Percentiles rank a stretch among this genome's conserved stretches.
Conservation (phyloP, 1,140 invertebrate genomes). For the Scaptomyza pallida region DNA sequence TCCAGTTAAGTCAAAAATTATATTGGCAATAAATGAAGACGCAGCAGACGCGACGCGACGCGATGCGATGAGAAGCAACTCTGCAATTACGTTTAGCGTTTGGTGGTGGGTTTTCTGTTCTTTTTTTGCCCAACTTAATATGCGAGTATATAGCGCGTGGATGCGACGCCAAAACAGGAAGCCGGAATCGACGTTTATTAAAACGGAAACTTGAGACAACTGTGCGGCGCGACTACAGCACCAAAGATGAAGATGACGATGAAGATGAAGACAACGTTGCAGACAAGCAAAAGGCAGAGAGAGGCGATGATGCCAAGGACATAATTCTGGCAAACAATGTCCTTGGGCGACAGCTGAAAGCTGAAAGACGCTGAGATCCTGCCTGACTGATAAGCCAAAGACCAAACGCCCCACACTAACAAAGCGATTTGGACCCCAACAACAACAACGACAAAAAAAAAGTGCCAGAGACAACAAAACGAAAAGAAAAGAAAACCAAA, state of each 20-base stretch:
- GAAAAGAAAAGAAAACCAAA: not conserved
- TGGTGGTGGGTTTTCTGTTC: constrained; percentile 19
- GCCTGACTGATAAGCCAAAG: constrained; percentile 32
- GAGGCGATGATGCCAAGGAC: constrained; percentile 28
- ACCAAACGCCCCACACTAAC: not conserved
- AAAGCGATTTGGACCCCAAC: not conserved
- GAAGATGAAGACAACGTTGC: not conserved
- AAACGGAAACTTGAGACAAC: constrained; percentile 81
- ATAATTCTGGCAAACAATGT: constrained; percentile 69
- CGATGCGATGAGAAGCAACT: constrained; percentile 12
- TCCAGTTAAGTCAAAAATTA: constrained; percentile 77
- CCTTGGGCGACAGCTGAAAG: constrained; percentile 46
- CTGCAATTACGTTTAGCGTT: constrained; percentile 55
- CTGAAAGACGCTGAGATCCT: constrained; percentile 18
- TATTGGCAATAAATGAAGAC: constrained; percentile 81
- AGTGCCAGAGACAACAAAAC: not conserved
- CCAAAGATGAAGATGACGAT: constrained; percentile 5
- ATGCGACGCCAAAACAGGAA: constrained; percentile 75
- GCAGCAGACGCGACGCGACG: constrained; percentile 42
- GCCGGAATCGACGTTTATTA: constrained; percentile 82
- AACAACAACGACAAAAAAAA: not conserved
- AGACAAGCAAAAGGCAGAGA: not conserved
- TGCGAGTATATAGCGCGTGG: constrained; percentile 39
- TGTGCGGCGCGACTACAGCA: constrained; percentile 58
- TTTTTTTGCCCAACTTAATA: constrained; percentile 13